Evolutionary conservation across 2,888 invertebrate genomes (phyloP).

Genomic region (Scaptomyza caliginosa): DNA sequence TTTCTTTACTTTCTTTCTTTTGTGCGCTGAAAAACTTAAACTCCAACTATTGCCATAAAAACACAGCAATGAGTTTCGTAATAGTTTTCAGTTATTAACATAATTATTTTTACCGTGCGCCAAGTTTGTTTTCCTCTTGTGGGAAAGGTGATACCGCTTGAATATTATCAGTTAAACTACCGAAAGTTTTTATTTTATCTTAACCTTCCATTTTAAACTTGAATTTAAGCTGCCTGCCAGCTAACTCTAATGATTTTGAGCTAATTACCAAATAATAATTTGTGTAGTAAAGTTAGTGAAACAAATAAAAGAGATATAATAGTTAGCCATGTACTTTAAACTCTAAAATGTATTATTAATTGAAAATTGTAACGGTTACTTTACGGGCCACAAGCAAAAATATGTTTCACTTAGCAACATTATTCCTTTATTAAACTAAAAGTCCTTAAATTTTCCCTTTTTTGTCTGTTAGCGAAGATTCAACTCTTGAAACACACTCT

Average conservation of each 20-base stretch:
- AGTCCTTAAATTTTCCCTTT: background rate
- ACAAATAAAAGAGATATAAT: background rate
- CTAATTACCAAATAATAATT: constrained; percentile 28
- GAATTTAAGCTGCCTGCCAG: background rate
- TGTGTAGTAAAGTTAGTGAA: background rate
- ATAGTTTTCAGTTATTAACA: constrained; percentile 69
- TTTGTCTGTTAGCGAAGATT: background rate
- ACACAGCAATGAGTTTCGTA: constrained; percentile 59
- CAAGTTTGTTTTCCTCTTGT: constrained; percentile 1
- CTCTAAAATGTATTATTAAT: constrained; percentile 9
- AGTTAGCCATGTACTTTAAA: background rate
- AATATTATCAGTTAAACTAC: constrained; percentile 27
- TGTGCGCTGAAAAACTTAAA: constrained; percentile 8
- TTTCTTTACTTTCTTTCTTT: constrained; percentile 36
- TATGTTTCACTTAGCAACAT: too few species aligned
- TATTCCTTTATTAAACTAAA: background rate
- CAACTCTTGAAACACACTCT: background rate
- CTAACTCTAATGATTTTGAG: constrained; percentile 13
- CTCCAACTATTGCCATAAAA: constrained; percentile 36
- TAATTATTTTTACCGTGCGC: constrained; percentile 49
- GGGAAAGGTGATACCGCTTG: constrained; percentile 4
- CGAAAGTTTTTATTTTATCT: constrained; percentile 20
- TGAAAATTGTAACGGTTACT: background rate
- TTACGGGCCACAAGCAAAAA: too few species aligned
- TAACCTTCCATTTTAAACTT: constrained; percentile 7